Evolutionary conservation across 2,113 vertebrate species (phyloP), one percentile per base, ranked within the genome.

Genomic region (Pangasianodon hypophthalmus): DNA sequence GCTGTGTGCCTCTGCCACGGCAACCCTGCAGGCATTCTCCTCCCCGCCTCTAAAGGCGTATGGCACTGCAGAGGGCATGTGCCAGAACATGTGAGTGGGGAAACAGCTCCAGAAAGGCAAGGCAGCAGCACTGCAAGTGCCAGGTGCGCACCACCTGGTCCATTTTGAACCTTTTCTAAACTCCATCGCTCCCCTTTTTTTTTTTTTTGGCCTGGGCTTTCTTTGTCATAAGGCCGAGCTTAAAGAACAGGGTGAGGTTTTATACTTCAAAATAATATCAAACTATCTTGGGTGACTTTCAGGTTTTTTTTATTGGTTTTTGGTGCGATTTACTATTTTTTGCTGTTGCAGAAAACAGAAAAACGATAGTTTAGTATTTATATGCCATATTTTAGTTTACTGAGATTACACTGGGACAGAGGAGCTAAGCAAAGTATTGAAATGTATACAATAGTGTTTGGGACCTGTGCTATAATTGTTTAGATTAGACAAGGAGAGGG

Each of bases 341-440:
- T 95, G 94, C 95, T 95, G 85, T 82, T 93, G 88, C 94, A 95
- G 94, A 93, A 94, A 95, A 95, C 50, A 56, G n/a, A 92, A 94
- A 95, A 95, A 95, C 88, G 90, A 95, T 94, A 95, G 94, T 96
- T 95, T 96, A 96, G 94, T 95, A 95, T 95, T 96, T 95, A 95
- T 95, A 95, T 94, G 95, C 95, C 94, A 95, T 94, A 93, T 95
- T 95, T 96, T 96, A 96, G 95, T 96, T 96, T 95, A 96, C 95
- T 95, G 92, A 91, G 94, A 94, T 91, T 92, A 85, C 94, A 95
- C 93, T 81, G 93, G 90, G 92, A 95, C 94, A 94, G 94, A 86
- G 87, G 94, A 94, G 90, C 95, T 95, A 96, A 94, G 93, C 93
- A 94, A 95, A 93, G 93, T 94, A 94, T 94, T 94, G 94, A 94